A percentile compares a stretch with the other conserved stretches of the same genome.
These are phyloP conservation scores for Enteromius treurensis DNA, from an alignment of 2,797 vertebrate species.

Conservation along the genomic window DNA sequence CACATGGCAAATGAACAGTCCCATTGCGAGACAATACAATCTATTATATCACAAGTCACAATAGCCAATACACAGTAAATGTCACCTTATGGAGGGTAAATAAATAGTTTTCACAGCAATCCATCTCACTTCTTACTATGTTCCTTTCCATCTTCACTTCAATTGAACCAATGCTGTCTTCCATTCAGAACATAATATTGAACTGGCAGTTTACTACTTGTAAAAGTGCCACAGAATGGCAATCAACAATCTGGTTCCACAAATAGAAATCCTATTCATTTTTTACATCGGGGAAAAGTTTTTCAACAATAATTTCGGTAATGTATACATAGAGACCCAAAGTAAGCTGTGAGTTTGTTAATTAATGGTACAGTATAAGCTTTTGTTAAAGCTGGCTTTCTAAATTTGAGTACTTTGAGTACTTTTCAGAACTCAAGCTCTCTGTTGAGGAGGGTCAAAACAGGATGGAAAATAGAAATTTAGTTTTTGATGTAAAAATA, in stretches of 20 bases:
- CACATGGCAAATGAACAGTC: not conserved
- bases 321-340: not conserved
- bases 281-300: not conserved
- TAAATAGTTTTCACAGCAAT: slow-evolving; percentile 31
- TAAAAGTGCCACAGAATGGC: not conserved
- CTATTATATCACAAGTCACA: slow-evolving; percentile 50
- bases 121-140: not conserved
- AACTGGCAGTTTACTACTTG: not conserved
- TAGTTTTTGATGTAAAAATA: not conserved
- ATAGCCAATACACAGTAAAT: slow-evolving; percentile 58
- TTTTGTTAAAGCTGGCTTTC: too few species aligned
- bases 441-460: not conserved
- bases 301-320: not conserved
- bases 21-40: slow-evolving; percentile 7
- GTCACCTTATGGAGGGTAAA: slow-evolving; percentile 42
- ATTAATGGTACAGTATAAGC: not conserved
- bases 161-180: not conserved
- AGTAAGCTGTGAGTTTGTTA: not conserved
- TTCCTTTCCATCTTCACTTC: not conserved
- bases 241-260: not conserved
- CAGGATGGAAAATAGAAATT: not conserved
- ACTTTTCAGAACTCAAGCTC: not conserved
- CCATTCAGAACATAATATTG: not conserved
- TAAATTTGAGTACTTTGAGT: not conserved
- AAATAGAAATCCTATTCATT: not conserved